Percentiles rank a stretch among this genome's conserved stretches.
phyloP scores from a whole-genome alignment of 2,888 invertebrate genomes.

The Oithona nana region DNA sequence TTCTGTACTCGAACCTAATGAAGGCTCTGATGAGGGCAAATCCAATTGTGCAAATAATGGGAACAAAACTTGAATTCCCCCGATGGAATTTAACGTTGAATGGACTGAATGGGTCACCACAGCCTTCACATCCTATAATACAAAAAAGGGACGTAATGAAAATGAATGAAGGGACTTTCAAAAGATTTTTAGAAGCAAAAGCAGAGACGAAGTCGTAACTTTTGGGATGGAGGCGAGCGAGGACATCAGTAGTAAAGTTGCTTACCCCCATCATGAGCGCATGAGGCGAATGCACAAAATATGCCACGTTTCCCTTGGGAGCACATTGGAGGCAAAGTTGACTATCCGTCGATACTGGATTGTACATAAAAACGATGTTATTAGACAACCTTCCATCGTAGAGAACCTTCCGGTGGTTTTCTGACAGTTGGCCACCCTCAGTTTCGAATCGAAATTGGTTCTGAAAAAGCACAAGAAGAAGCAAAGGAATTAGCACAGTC shows the following conservation, averaged over 20 bases:
- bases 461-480: conserved; percentile 38
- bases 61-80: conserved; percentile 93
- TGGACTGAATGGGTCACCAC: conserved; percentile 98
- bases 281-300: conserved; percentile 98
- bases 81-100: conserved; percentile 94
- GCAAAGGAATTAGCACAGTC: too few relatives aligned
- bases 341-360: conserved; percentile 97
- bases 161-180: neutral
- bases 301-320: conserved; percentile 88
- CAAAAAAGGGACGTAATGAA: too few relatives aligned
- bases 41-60: conserved; percentile 95
- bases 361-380: conserved; percentile 98
- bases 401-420: conserved; percentile 93
- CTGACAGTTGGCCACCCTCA: conserved; percentile 92
- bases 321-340: conserved; percentile 96
- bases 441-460: conserved; percentile 99
- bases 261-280: conserved; percentile 89
- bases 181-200: too few relatives aligned
- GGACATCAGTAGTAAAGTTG: neutral
- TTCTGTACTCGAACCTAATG: too few relatives aligned
- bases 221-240: neutral
- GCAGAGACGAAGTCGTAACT: too few relatives aligned
- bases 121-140: conserved; percentile 78
- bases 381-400: conserved; percentile 95
- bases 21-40: conserved; percentile 39